These are phyloP conservation scores for Rhyacichthys aspro DNA, from an alignment of 2,797 vertebrate species.

Conservation along the genomic window DNA sequence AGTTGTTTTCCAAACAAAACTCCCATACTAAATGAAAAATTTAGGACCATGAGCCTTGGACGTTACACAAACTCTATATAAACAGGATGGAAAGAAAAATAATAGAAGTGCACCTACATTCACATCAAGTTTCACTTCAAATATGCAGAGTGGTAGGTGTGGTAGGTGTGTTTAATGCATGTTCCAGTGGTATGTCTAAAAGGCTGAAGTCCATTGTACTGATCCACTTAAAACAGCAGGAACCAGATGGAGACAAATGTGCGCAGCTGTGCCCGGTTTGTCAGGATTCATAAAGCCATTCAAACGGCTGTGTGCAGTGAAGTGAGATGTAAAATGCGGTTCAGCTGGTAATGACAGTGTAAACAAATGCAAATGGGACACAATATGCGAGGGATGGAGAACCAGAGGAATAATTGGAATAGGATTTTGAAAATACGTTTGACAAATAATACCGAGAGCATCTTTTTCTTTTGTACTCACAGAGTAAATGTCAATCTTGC, in stretches of 20 bases:
- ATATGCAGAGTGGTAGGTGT: too few relatives aligned
- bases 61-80: too few relatives aligned
- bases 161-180: too few relatives aligned
- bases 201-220: background rate
- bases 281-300: constrained; percentile 31
- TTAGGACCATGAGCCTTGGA: too few relatives aligned
- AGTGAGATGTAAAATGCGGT: constrained; percentile 18
- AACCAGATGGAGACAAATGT: constrained; percentile 4
- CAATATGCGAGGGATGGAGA: constrained; percentile 29
- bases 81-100: too few relatives aligned
- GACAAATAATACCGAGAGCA: constrained; percentile 35
- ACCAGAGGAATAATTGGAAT: constrained; percentile 47
- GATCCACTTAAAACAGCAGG: constrained; percentile 9
- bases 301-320: constrained; percentile 8
- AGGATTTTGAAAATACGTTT: constrained; percentile 50
- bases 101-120: too few relatives aligned
- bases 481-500: constrained; percentile 80
- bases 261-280: background rate
- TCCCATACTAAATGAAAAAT: too few relatives aligned
- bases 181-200: too few relatives aligned
- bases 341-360: constrained; percentile 54
- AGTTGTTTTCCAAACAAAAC: too few relatives aligned
- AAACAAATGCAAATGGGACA: constrained; percentile 49
- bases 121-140: too few relatives aligned
- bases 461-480: constrained; percentile 73